Conservation (phyloP, 2,797 vertebrate genomes). For the Artibeus jamaicensis region DNA sequence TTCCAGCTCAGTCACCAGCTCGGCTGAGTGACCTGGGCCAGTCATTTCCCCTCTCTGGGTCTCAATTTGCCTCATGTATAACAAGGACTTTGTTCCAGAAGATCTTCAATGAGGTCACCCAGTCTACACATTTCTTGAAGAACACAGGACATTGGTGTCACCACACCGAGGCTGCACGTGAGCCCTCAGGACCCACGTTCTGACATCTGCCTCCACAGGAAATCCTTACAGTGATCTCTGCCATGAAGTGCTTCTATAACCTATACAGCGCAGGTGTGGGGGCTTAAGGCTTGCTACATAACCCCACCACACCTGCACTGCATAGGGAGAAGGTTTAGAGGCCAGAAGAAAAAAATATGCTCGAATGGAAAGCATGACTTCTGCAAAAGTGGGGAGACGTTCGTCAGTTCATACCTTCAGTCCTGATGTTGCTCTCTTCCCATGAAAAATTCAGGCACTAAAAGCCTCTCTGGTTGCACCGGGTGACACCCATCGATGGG, state of each 20-base stretch:
- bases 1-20: neutral
- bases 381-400: neutral
- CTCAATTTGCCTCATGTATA: neutral
- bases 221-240: neutral
- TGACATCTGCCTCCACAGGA: neutral
- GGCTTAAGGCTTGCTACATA: neutral
- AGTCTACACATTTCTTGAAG: neutral
- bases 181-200: neutral
- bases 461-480: neutral
- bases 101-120: neutral
- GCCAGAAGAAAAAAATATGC: neutral
- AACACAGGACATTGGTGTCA: neutral
- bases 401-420: fast-evolving
- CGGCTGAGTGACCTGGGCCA: neutral
- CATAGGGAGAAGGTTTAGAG: neutral
- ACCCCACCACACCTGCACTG: neutral
- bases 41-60: neutral
- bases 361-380: neutral
- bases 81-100: neutral
- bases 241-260: neutral
- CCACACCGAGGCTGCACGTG: neutral
- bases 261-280: neutral
- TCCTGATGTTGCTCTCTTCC: neutral
- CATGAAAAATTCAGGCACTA: neutral
- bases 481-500: too few relatives aligned